Percentiles rank a stretch among this genome's conserved stretches.
phyloP scores from a whole-genome alignment of 1,140 invertebrate genomes.

The Cylas formicarius region DNA sequence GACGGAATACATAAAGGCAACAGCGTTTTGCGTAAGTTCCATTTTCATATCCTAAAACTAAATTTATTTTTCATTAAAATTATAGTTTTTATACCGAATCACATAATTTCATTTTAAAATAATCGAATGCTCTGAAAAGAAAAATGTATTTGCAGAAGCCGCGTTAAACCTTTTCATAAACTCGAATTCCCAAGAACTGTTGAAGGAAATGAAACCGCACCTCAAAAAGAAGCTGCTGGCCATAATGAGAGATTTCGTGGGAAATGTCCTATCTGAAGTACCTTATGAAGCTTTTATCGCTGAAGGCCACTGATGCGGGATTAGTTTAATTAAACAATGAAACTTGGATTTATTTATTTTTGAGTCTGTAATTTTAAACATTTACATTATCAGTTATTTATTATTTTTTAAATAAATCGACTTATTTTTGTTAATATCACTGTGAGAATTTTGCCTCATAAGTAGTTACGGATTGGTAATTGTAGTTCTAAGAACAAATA shows the following conservation, averaged over 20 bases:
- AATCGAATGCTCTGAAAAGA: no score
- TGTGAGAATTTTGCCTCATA: no score
- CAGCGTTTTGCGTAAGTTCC: slow-evolving; percentile 63
- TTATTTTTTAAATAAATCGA: no score
- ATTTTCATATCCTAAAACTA: neutral
- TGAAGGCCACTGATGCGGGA: no score
- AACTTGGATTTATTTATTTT: no score
- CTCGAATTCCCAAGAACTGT: slow-evolving; percentile 69
- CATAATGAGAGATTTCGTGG: slow-evolving; percentile 66
- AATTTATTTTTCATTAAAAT: neutral
- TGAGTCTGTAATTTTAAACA: no score
- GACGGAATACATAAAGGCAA: slow-evolving; percentile 74
- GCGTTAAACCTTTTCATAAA: slow-evolving; percentile 82
- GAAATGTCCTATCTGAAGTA: slow-evolving; percentile 65
- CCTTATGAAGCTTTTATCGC: slow-evolving; percentile 60
- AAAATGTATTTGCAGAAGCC: slow-evolving; percentile 66
- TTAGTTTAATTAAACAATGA: no score
- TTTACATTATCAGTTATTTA: no score
- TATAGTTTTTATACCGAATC: neutral
- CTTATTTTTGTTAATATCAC: no score
- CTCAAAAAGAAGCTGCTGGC: slow-evolving; percentile 65
- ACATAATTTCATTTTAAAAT: neutral
- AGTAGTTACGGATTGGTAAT: no score
- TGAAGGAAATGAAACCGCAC: slow-evolving; percentile 81
- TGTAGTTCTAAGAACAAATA: no score